phyloP scores from a whole-genome alignment of 1,140 invertebrate species.

The Apis florea region DNA sequence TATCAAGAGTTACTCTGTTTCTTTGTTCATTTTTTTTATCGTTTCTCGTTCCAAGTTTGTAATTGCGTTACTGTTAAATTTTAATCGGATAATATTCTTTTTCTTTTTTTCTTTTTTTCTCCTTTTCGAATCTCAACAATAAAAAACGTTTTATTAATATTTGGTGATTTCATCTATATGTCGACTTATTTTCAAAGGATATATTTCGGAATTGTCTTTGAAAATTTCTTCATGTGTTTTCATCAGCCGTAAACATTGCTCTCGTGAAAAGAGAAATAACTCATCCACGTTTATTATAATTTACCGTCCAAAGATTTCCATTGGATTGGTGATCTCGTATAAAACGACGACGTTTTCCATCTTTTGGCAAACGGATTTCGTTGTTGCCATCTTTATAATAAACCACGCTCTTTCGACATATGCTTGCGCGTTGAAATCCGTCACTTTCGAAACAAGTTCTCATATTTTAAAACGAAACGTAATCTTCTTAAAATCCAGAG shows the following conservation, averaged over 20 bases:
- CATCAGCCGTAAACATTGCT: neutral
- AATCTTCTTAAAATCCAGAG: neutral
- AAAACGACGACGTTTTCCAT: constrained; percentile 12
- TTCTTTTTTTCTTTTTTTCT: too few species aligned
- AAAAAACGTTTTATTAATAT: too few species aligned
- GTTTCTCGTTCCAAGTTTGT: too few species aligned
- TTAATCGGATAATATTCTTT: too few species aligned
- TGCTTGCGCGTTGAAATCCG: too few species aligned
- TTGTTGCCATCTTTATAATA: constrained; percentile 15
- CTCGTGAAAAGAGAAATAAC: too few species aligned
- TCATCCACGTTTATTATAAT: constrained; percentile 27
- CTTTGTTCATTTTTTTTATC: too few species aligned
- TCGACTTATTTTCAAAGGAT: constrained; percentile 11
- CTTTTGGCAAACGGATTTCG: constrained; percentile 48
- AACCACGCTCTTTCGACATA: neutral
- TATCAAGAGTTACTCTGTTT: too few species aligned
- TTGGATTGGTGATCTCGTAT: constrained; percentile 20
- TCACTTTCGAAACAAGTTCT: constrained; percentile 2
- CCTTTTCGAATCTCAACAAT: too few species aligned
- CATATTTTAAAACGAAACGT: too few species aligned
- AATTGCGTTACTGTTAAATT: too few species aligned
- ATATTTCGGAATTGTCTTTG: neutral
- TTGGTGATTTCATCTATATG: too few species aligned
- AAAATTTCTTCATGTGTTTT: constrained; percentile 5
- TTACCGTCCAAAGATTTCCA: constrained; percentile 22